Percentiles rank a stretch among this genome's conserved stretches.
These are phyloP conservation scores for Vidua chalybeata DNA, from an alignment of 2,113 vertebrate genomes.

Conservation along the genomic window DNA sequence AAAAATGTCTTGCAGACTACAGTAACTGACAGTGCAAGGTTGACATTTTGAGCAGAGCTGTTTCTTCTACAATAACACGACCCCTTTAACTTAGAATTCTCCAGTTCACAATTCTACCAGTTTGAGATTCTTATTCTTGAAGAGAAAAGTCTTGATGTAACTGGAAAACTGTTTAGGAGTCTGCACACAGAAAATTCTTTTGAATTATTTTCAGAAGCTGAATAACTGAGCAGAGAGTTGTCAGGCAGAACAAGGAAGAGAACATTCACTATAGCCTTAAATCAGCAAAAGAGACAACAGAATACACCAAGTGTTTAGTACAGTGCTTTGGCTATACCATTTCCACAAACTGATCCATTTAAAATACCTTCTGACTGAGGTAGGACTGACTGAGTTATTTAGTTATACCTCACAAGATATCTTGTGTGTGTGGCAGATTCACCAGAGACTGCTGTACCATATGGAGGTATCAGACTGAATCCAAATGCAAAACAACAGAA, in stretches of 20 bases:
- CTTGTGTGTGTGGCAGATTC: background rate
- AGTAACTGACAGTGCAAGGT: background rate
- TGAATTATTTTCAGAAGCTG: background rate
- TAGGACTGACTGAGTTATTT: background rate
- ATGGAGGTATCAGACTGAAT: background rate
- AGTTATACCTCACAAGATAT: background rate
- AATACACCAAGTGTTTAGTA: background rate
- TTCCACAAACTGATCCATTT: too few species aligned
- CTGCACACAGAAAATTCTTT: background rate
- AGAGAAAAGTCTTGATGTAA: background rate
- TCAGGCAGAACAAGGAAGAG: background rate
- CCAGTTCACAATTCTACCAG: background rate
- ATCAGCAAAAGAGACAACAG: background rate
- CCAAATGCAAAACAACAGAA: background rate
- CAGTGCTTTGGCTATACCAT: too few species aligned
- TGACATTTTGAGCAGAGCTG: background rate
- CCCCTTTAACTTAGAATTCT: background rate
- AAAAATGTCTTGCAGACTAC: background rate
- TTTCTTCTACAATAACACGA: background rate
- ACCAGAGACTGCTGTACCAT: slow-evolving; percentile 1
- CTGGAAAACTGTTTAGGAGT: background rate
- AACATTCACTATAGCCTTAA: background rate
- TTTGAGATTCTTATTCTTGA: background rate
- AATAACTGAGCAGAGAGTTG: background rate
- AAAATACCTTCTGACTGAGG: too few species aligned